phyloP scores from a whole-genome alignment of 2,797 vertebrate genomes.

The Mus minutoides region DNA sequence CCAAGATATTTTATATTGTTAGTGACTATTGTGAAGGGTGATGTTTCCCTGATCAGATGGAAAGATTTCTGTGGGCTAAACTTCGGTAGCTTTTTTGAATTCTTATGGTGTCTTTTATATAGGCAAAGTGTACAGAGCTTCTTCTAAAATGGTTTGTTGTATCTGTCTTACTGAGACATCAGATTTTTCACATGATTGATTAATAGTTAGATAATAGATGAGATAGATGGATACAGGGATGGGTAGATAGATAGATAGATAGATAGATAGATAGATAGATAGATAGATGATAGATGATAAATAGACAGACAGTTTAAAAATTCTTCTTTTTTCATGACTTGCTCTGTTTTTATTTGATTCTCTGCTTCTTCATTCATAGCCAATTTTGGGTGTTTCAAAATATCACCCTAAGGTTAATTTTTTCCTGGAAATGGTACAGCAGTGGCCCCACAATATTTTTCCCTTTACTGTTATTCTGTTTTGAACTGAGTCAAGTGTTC shows the following conservation, averaged over 20 bases:
- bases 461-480: constrained; percentile 35
- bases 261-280: neutral
- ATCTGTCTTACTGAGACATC: constrained; percentile 37
- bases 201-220: neutral
- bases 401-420: constrained; percentile 57
- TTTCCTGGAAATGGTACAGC: constrained; percentile 51
- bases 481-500: constrained; percentile 61
- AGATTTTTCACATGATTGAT: constrained; percentile 23
- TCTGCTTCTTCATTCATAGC: constrained; percentile 39
- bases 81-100: neutral
- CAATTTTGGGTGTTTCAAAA: constrained; percentile 69
- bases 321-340: neutral
- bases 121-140: neutral
- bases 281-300: no score
- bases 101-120: constrained; percentile 9
- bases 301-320: neutral
- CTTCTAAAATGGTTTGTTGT: constrained; percentile 36
- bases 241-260: neutral
- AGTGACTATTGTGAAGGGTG: no score
- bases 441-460: constrained; percentile 51
- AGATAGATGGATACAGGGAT: neutral
- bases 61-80: constrained; percentile 2
- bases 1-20: no score
- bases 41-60: no score
- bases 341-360: constrained; percentile 64